Base-by-base conservation (phyloP, 2,888 invertebrate species). In the Limnephilus lunatus region DNA sequence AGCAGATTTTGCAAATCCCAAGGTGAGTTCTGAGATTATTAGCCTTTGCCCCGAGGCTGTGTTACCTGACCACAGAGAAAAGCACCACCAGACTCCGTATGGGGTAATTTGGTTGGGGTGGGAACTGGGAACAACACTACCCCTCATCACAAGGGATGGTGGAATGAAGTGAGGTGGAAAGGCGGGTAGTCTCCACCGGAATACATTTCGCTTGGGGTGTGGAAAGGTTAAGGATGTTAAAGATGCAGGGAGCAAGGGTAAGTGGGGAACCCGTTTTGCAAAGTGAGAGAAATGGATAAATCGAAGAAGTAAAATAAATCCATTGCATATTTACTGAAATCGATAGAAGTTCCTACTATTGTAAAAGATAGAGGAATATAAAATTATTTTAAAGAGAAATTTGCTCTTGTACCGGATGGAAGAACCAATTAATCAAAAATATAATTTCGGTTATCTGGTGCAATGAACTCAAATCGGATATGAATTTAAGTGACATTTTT, bases 11-110 rank as follows among this genome's bases (percentile, higher is more conserved):
- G 90, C 85, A 44, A 88, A 81, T 90, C 90, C 92, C 91, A 80
- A 89, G 92, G 92, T 82, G 86, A 83, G 83, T 81, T 83, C 88
- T 87, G 90, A 89, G 92, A 92, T 92, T 92, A 92, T 91, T 92
- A 92, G 85, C 68, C 85, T 86, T 81, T 35, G 80, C 91, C 91
- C 86, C 86, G n/a, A 44, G 92, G 90, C 86, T 35, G 81, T 39
- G 85, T 81, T 90, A 85, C 91, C 90, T 92, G 92, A 92, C 92
- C 92, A 88, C 92, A 91, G 80, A 85, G 68, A 53, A 7, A 91
- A 25, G 89, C 80, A 83, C 83, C 81, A 25, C 89, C 83, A 91
- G 89, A 91, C 91, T 80, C 25, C 30, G 87, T 53, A 85, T 19
- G 39, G 68, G 85, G 85, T 68, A 32, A 80, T 89, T 68, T 80